These are phyloP conservation scores for Verasper variegatus DNA, from an alignment of 2,113 vertebrate genomes.

Conservation along the genomic window DNA sequence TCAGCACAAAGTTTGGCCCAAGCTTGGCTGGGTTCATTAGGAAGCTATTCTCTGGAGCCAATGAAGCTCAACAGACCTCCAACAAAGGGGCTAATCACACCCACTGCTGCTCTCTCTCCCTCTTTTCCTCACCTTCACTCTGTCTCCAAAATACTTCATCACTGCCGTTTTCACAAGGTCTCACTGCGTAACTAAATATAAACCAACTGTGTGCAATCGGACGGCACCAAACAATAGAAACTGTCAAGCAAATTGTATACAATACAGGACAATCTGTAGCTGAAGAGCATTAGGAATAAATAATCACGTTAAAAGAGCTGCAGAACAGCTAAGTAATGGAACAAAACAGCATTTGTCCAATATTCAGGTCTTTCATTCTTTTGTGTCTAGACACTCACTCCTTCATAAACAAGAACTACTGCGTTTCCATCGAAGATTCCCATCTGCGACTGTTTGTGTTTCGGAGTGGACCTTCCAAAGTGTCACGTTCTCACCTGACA, in stretches of 20 bases:
- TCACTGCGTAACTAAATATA: constrained; percentile 20
- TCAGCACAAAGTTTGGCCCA: constrained; percentile 89
- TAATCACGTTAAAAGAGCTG: neutral
- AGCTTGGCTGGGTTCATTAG: constrained; percentile 92
- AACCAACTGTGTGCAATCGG: constrained; percentile 27
- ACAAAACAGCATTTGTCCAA: constrained; percentile 18
- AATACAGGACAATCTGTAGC: neutral
- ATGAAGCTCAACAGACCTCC: constrained; percentile 87
- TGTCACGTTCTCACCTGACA: constrained; percentile 68
- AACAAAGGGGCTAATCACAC: constrained; percentile 92
- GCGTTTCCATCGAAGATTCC: constrained; percentile 30
- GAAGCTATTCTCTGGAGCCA: constrained; percentile 89
- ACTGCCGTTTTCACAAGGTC: constrained; percentile 59
- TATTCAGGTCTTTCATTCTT: constrained; percentile 8
- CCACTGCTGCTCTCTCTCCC: constrained; percentile 76
- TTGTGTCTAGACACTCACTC: constrained; percentile 4
- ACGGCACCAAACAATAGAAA: neutral
- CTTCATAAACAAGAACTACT: constrained; percentile 36
- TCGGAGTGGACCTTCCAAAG: constrained; percentile 37
- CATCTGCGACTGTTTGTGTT: constrained; percentile 50
- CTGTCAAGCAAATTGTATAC: constrained; percentile 3
- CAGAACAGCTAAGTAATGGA: constrained; percentile 19
- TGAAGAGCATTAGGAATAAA: neutral
- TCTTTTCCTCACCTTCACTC: constrained; percentile 69
- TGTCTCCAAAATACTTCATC: constrained; percentile 54